Base-by-base conservation (phyloP, 2,888 invertebrate species). In the Piscicola geometra region DNA sequence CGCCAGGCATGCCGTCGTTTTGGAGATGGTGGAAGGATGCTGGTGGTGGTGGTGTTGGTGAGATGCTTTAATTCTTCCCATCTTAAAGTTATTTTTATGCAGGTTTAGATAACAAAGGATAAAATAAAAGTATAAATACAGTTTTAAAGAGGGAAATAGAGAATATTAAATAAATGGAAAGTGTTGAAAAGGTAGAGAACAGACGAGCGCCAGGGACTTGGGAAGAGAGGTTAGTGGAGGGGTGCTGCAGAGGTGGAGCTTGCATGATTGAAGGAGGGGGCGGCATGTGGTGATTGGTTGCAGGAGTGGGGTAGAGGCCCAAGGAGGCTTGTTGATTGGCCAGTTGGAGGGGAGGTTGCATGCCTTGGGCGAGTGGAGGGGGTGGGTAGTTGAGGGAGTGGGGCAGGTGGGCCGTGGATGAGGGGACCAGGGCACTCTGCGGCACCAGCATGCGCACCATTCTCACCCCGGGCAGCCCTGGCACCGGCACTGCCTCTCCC, bases 361-460 rank as follows among this genome's bases (percentile, higher is more conserved):
- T n/a, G n/a, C n/a, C n/a, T 35, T 47, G 64, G n/a, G 64, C 64
- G 52, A 73, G 35, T 3, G 73, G 60, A 9, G 73, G 73, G 1
- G 73, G 73, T 33, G 73, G 73, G 21, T n/a, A 52, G 36, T 50
- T 35, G 70, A 70, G 32, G 3, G 60, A n/a, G 18, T 52, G 28
- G 15, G 50, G 52, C 21, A 73, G 35, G 33, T 66, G 5, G 33
- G 70, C n/a, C 21, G 33, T 3, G 71, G 71, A 28, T 33, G 66
- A 21, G 35, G 41, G 9, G 28, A 30, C 3, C 18, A 30, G 28
- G 32, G 32, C 3, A 30, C 21, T 33, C 5, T 12, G 15, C 5
- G 67, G 60, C 35, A 71, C 69, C 30, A 71, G 28, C 5, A 56
- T 36, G 21, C 41, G 25, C 18, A 75, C 70, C 69, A 75, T 75